Percentiles rank a stretch among this genome's conserved stretches.
These are phyloP conservation scores for Heteromyza rotundicornis DNA, from an alignment of 2,888 invertebrate species.

Conservation along the genomic window DNA sequence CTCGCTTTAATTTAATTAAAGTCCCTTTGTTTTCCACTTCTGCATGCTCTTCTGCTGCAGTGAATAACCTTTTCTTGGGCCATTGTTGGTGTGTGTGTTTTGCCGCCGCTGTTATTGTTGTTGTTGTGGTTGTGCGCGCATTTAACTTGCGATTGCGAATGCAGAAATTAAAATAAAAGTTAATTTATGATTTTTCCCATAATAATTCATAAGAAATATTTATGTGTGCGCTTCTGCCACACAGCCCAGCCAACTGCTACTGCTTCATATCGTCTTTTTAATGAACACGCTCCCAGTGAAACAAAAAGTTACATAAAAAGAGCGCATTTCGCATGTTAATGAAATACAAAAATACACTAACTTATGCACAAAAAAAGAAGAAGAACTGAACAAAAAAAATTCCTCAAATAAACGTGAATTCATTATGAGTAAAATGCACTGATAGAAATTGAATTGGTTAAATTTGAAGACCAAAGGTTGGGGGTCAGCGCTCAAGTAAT, in stretches of 20 bases:
- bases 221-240: conserved; percentile 35
- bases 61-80: not conserved
- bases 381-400: not conserved
- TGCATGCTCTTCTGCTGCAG: not conserved
- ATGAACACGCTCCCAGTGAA: not conserved
- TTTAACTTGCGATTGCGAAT: not conserved
- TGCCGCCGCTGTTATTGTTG: not conserved
- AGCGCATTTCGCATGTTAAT: not conserved
- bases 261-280: too few relatives aligned
- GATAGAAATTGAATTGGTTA: too few relatives aligned
- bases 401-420: too few relatives aligned
- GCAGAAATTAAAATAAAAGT: conserved; percentile 17
- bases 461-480: too few relatives aligned
- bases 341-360: not conserved
- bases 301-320: conserved; percentile 1
- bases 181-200: conserved; percentile 49
- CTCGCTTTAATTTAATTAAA: not conserved
- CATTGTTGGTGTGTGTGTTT: not conserved
- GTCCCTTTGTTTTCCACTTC: not conserved
- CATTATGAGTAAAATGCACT: not conserved
- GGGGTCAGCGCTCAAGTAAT: too few relatives aligned
- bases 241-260: too few relatives aligned
- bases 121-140: not conserved
- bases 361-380: too few relatives aligned
- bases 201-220: conserved; percentile 50